Base-by-base conservation (phyloP, 2,113 vertebrate species). In the Poeciliopsis retropinna region DNA sequence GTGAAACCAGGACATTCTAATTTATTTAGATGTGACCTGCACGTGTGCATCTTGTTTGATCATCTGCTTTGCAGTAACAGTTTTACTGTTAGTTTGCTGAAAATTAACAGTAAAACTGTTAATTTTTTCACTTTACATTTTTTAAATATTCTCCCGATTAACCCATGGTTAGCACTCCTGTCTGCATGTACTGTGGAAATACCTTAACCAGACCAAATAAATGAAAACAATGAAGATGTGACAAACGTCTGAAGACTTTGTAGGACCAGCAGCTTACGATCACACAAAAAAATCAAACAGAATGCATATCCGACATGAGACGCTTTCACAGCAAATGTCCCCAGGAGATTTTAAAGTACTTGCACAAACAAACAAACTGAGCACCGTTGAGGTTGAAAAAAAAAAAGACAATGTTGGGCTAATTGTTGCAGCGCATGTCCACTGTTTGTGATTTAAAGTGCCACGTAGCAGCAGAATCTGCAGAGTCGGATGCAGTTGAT, bases 351-450 rank as follows among this genome's bases (percentile, higher is more conserved):
- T 70, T 73, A 73, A 90, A 89, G 19, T 57, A 57, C 25, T n/a
- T 64, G 81, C 80, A 82, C 66, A 67, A 69, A 66, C 84, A 75
- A 78, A 85, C 39, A 86, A 86, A 79, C n/a, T 41, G 81, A 91
- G 88, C 87, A 93, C 88, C 89, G 70, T 90, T 28, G 54, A 4
- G 17, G 19, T 39, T 5, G 51, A 29, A 63, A 63, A 31, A 64
- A 39, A 29, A 15, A 39, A 28, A 75, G 8, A 57, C 7, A 57
- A 57, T n/a, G 25, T 57, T 9, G 8, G 51, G 51, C 25, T 57
- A 57, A 57, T 47, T 47, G 44, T 47, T 47, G 44, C 44, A 6
- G 17, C 44, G 1, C 19, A 11, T n/a, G 51, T 57, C 51, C 51
- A n/a, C 51, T n/a, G 25, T 57, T 3, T 25, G 51, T 9, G 22